Percentiles rank a stretch among this genome's conserved stretches.
Evolutionary conservation across 2,113 vertebrate genomes (phyloP).

Genomic region (Bothrops jararaca): DNA sequence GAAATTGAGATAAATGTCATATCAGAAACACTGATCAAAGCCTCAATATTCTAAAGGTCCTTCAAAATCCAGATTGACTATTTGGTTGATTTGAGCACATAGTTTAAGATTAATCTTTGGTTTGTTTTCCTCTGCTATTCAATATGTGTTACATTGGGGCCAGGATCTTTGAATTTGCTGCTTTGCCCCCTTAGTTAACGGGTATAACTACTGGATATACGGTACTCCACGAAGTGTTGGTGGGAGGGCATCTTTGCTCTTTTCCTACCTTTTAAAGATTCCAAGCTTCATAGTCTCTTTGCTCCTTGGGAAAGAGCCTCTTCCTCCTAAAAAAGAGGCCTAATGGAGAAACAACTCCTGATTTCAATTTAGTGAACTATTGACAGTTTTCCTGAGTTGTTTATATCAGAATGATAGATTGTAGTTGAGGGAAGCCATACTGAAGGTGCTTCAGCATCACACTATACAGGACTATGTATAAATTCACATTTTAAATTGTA

Average conservation of each 20-base stretch:
- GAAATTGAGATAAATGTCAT: slow-evolving; percentile 30
- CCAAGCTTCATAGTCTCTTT: background rate
- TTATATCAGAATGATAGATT: background rate
- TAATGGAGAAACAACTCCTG: background rate
- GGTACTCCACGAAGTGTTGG: background rate
- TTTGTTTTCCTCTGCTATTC: slow-evolving; percentile 31
- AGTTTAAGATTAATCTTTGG: slow-evolving; percentile 26
- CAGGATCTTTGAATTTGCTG: slow-evolving; percentile 10
- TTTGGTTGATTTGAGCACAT: slow-evolving; percentile 37
- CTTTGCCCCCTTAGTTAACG: background rate
- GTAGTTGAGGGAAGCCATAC: background rate
- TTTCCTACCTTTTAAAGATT: background rate
- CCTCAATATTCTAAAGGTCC: slow-evolving; percentile 32
- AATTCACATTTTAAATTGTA: background rate
- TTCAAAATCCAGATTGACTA: slow-evolving; percentile 11
- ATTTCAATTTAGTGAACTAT: background rate
- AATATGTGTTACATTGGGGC: slow-evolving; percentile 5
- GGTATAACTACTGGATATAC: background rate
- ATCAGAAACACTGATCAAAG: slow-evolving; percentile 19
- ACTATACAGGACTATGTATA: background rate
- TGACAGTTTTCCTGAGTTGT: background rate
- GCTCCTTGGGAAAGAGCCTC: too few species aligned
- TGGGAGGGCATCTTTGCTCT: too few species aligned
- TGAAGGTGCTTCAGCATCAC: background rate
- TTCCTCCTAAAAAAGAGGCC: background rate